Evolutionary conservation across 2,797 vertebrate species (phyloP), one percentile per base, ranked within the genome.

Genomic region (Melanotaenia boesemani): DNA sequence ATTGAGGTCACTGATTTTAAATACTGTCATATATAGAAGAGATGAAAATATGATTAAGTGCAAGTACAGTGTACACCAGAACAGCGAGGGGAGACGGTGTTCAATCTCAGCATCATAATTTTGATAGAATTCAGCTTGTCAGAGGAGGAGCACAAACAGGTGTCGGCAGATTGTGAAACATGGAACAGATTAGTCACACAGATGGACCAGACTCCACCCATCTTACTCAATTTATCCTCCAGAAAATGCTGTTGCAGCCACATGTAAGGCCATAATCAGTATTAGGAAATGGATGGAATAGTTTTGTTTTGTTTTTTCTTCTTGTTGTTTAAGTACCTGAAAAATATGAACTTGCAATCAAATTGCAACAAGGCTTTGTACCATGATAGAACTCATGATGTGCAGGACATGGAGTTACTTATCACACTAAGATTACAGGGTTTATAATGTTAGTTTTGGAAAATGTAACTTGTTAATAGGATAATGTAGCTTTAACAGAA

Each of bases 71-170:
- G 36, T 39, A 67, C 5, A 20, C 26, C 22, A 3, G 2, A 20
- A 41, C 30, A 37, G 22, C 22, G 41, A 63, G 12, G 12, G 20
- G 4, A 22, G 20, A n/a, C 4, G 11, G 57, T 46, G 36, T 70
- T 78, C 46, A 70, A 20, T 80, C 36, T n/a, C 68, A 68, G 83
- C 56, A 59, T 91, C 61, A 80, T 87, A 10, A 83, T 83, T 82
- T 68, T 91, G 82, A 88, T 88, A 65, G 86, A 86, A 63, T 86
- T 91, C 84, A 89, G 89, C 39, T 76, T 86, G 71, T 72, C 55
- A 70, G 71, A 82, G 86, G 76, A 73, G 76, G 85, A 86, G 81
- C 65, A 9, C 16, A n/a, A 50, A 74, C 76, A 84, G 69, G 58
- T 66, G 67, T 81, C 58, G 26, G 88, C 54, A 58, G 71, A 28